Conservation (phyloP, 1,140 invertebrate genomes). For the Drosophila arizonae region DNA sequence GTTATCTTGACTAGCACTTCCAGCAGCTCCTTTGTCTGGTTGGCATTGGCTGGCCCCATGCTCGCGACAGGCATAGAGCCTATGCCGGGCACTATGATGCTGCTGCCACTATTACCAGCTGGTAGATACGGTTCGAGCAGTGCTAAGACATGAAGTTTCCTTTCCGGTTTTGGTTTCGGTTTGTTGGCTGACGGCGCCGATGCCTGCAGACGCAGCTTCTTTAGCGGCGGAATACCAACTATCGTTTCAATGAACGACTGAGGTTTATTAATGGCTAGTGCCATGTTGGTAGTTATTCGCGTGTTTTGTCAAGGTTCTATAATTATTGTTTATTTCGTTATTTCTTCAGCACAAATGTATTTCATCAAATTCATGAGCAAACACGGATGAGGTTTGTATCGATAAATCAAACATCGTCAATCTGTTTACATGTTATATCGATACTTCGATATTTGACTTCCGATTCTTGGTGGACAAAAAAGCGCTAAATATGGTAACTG, state of each 20-base stretch:
- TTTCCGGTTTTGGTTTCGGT: slow-evolving; percentile 32
- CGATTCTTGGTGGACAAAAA: not conserved
- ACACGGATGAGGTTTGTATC: not conserved
- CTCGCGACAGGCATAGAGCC: not conserved
- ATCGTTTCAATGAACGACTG: slow-evolving; percentile 57
- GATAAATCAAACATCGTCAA: not conserved
- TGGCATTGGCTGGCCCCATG: not conserved
- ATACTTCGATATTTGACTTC: not conserved
- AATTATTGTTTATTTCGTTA: not conserved
- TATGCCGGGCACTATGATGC: not conserved
- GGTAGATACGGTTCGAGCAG: slow-evolving; percentile 62
- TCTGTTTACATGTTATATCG: not conserved
- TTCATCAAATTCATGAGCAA: not conserved
- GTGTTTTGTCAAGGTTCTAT: not conserved
- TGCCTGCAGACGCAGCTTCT: slow-evolving; percentile 71
- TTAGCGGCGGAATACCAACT: slow-evolving; percentile 50
- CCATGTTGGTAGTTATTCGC: slow-evolving; percentile 42
- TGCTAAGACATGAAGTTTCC: slow-evolving; percentile 49
- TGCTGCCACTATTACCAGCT: not conserved
- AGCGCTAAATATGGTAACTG: too few relatives aligned
- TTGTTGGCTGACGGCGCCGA: slow-evolving; percentile 32
- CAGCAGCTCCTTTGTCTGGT: slow-evolving; percentile 58
- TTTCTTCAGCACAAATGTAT: not conserved
- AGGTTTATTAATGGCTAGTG: slow-evolving; percentile 58
- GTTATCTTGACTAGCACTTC: slow-evolving; percentile 76